Conservation (phyloP, 2,797 vertebrate genomes). For the Falco naumanni region DNA sequence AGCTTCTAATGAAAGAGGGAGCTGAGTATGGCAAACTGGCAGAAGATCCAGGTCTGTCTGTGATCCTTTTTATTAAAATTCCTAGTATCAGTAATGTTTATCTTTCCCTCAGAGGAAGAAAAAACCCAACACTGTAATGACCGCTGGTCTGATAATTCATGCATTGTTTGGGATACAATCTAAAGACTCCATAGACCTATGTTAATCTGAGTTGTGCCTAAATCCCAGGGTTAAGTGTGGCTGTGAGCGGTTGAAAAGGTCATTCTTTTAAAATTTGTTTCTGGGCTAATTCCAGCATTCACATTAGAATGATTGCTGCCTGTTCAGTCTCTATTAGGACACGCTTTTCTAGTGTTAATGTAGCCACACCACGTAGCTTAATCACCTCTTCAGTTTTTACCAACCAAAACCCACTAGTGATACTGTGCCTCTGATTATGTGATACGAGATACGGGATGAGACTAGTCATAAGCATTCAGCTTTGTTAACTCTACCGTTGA, state of each 20-base stretch:
- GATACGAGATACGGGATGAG: not conserved
- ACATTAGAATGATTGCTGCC: constrained; percentile 20
- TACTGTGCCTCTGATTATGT: not conserved
- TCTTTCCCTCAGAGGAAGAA: not conserved
- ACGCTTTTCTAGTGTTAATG: not conserved
- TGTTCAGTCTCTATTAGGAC: not conserved
- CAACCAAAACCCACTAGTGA: not conserved
- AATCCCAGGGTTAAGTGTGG: not conserved
- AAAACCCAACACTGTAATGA: not conserved
- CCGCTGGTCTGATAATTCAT: not conserved
- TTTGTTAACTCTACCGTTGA: not conserved
- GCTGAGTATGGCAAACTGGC: not conserved
- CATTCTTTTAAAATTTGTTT: constrained; percentile 4
- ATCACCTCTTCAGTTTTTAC: not conserved
- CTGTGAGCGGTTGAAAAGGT: constrained; percentile 4
- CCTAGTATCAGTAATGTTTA: not conserved
- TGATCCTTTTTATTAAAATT: not conserved
- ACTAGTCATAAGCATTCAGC: not conserved
- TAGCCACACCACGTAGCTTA: constrained; percentile 3
- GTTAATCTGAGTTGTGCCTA: not conserved
- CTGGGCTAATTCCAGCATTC: constrained; percentile 19
- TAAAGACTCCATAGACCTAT: not conserved
- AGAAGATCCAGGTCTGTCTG: not conserved
- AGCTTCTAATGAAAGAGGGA: not conserved
- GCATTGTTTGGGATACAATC: not conserved